Percentiles rank a stretch among this genome's conserved stretches.
phyloP scores from a whole-genome alignment of 2,113 vertebrate species.

The Xenopus borealis region DNA sequence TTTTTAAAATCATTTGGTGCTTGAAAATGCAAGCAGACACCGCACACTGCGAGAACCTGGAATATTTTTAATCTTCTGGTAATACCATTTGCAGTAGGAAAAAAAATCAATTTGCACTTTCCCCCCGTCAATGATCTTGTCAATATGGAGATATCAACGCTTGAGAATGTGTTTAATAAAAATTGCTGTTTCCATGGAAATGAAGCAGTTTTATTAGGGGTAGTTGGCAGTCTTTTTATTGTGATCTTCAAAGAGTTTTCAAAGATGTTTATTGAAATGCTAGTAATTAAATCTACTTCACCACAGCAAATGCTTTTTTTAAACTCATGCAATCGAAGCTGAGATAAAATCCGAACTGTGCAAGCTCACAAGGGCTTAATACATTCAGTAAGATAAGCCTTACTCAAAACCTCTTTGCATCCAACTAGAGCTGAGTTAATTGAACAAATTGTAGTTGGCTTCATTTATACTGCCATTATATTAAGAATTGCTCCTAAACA shows the following conservation, averaged over 20 bases:
- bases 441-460: constrained; percentile 20
- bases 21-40: constrained; percentile 48
- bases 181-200: constrained; percentile 64
- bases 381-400: constrained; percentile 21
- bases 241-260: constrained; percentile 33
- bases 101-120: constrained; percentile 55
- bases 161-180: constrained; percentile 51
- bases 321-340: constrained; percentile 11
- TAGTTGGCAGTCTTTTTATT: constrained; percentile 14
- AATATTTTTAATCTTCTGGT: constrained; percentile 53
- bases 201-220: constrained; percentile 16
- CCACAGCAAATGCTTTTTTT: constrained; percentile 14
- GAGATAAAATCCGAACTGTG: constrained; percentile 21
- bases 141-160: constrained; percentile 62
- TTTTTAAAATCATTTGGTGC: constrained; percentile 50
- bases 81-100: constrained; percentile 41
- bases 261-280: constrained; percentile 32
- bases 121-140: constrained; percentile 63
- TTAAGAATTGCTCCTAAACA: constrained; percentile 9
- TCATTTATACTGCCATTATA: constrained; percentile 25
- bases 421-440: constrained; percentile 22
- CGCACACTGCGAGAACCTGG: constrained; percentile 48
- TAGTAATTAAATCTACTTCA: constrained; percentile 51
- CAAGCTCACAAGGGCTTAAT: constrained; percentile 21
- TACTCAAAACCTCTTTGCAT: constrained; percentile 8